phyloP scores from a whole-genome alignment of 2,888 invertebrate genomes.

The Aromia moschata region DNA sequence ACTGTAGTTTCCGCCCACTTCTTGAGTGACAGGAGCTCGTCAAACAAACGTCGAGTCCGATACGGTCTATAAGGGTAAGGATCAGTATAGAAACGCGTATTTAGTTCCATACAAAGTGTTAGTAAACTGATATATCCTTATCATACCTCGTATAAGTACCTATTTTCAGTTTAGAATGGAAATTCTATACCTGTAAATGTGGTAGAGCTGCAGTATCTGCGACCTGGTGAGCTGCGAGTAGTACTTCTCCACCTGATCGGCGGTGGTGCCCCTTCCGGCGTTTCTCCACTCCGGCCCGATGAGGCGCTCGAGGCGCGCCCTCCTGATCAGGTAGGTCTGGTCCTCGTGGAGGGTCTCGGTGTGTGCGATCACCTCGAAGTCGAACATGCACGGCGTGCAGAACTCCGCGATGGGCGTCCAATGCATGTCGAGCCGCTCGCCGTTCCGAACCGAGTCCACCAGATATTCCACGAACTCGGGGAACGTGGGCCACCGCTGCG shows the following conservation, averaged over 20 bases:
- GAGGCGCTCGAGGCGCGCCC: slow-evolving; percentile 77
- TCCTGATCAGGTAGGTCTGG: slow-evolving; percentile 82
- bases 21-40: too few species aligned
- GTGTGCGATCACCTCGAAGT: slow-evolving; percentile 79
- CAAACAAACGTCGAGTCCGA: too few species aligned
- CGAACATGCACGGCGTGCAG: slow-evolving; percentile 86
- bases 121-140: too few species aligned
- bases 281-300: slow-evolving; percentile 87
- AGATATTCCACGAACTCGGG: slow-evolving; percentile 84
- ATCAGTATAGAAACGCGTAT: too few species aligned
- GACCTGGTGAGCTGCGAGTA: slow-evolving; percentile 79
- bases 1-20: too few species aligned
- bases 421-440: slow-evolving; percentile 81
- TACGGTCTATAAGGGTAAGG: too few species aligned
- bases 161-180: too few species aligned
- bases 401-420: slow-evolving; percentile 87
- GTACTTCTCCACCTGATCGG: slow-evolving; percentile 76
- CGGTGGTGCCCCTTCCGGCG: slow-evolving; percentile 78
- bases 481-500: slow-evolving; percentile 74
- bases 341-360: slow-evolving; percentile 87
- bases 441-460: slow-evolving; percentile 73
- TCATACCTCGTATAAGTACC: too few species aligned
- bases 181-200: slow-evolving; percentile 85
- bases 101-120: too few species aligned
- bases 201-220: slow-evolving; percentile 80